Evolutionary conservation across 1,140 invertebrate species (phyloP), one percentile per base, ranked within the genome.

Genomic region (Oryctes rhinoceros): DNA sequence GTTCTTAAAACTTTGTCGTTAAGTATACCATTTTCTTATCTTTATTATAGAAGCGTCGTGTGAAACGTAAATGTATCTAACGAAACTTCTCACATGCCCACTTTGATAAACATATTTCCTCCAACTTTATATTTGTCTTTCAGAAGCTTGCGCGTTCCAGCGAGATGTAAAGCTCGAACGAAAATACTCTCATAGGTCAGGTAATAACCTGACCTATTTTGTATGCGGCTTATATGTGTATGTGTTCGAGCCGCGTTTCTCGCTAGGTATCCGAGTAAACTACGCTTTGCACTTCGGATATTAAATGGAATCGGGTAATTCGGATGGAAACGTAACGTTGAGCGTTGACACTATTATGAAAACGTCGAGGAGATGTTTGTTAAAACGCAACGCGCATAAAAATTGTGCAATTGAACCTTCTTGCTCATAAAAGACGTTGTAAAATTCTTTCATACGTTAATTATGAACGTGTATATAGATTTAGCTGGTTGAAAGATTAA

Each of bases 191-290:
- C 53, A n/a, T 59, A 18, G 53, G 13, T 59, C 53, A 18, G 53
- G n/a, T 59, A 59, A 59, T 59, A 59, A 59, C 13, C 53, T 59
- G 53, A 59, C 53, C 53, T 59, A 59, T 59, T 59, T 59, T 59
- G 18, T n/a, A n/a, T 59, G 15, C 2, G 24, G 24, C 24, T 30
- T n/a, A 18, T 18, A 59, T n/a, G 53, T 59, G 15, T 59, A 59
- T 59, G n/a, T n/a, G 18, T 59, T 59, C 18, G 20, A 59, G 13
- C n/a, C 53, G 53, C 6, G 53, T 59, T 59, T 18, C 53, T 59
- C 53, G 0, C 15, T 18, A 59, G 53, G 53, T n/a, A 59, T 59
- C 53, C 53, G n/a, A 59, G 15, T 59, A 59, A 59, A 59, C 53
- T 59, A 59, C 53, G 3, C 18, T 59, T 59, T 59, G 53, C 53